Evolutionary conservation across 2,888 invertebrate genomes (phyloP), one percentile per base, ranked within the genome.

Genomic region (Leucophora obtusa): DNA sequence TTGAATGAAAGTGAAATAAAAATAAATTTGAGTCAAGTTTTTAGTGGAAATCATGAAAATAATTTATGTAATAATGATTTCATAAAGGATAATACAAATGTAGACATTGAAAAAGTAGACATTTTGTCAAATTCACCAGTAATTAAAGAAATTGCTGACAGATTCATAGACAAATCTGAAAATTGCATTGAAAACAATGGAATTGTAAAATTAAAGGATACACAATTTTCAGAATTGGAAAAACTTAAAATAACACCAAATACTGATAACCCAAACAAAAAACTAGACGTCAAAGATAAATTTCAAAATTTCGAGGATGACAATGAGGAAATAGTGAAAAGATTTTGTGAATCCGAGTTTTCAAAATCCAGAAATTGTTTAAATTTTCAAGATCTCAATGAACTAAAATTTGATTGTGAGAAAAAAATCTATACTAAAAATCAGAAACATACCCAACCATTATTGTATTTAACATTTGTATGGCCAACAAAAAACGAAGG

Each of bases 361-460:
- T 18, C 10, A 58, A 9, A 35, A 62, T 58, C 15, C 24, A 51
- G 6, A 18, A 65, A 33, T 71, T 70, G n/a, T 62, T 62, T 62
- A 3, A n/a, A 8, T 3, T 24, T 4, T 1, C 14, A 24, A 28
- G 15, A 58, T 17, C 5, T 9, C 14, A 71, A 54, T 68, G 63
- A 80, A 63, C 65, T 66, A 54, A 72, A 72, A 24, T 72, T 56
- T 60, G 18, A 78, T 78, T 66, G 50, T 50, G 56, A 60, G 66
- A 63, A 72, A 81, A 81, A 81, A 81, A 77, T 81, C 81, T 81
- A 74, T 81, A 81, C 65, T 56, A 74, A 60, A 62, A 77, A 28
- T 28, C 28, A 70, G 60, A 74, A 77, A 15, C 56, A 70, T 58
- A 58, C 33, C 43, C 47, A 59, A 43, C 72, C 35, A 58, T 71